phyloP scores from a whole-genome alignment of 2,113 vertebrate genomes.

The Oxyura jamaicensis region DNA sequence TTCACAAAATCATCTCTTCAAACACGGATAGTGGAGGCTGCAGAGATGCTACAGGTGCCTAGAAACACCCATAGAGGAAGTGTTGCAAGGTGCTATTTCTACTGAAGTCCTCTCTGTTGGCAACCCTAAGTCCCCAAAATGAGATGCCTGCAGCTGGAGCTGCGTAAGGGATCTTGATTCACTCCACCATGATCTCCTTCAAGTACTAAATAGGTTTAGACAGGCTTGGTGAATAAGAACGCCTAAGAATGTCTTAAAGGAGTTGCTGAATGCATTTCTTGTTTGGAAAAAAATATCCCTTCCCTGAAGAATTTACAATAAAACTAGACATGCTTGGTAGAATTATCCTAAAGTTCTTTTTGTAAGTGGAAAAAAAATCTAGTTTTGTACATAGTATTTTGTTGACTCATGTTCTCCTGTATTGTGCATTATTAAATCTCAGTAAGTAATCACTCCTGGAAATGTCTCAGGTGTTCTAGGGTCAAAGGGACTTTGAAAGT shows the following conservation, averaged over 20 bases:
- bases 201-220: neutral
- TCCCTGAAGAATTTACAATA: neutral
- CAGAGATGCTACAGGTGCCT: no score
- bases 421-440: neutral
- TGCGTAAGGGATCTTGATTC: neutral
- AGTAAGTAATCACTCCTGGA: neutral
- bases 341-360: neutral
- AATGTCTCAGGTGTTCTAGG: neutral
- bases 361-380: neutral
- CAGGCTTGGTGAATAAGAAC: neutral
- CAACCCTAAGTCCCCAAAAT: rapidly evolving
- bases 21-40: neutral
- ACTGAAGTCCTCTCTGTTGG: neutral
- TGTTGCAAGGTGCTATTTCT: neutral
- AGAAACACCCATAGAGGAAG: neutral
- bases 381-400: neutral
- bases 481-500: neutral
- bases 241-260: neutral
- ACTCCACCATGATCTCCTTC: neutral
- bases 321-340: neutral
- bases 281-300: neutral
- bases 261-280: neutral
- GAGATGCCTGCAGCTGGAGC: neutral
- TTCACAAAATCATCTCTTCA: neutral
- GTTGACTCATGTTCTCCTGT: neutral